Evolutionary conservation across 2,113 vertebrate genomes (phyloP), one percentile per base, ranked within the genome.

Genomic region (Ameiurus melas): DNA sequence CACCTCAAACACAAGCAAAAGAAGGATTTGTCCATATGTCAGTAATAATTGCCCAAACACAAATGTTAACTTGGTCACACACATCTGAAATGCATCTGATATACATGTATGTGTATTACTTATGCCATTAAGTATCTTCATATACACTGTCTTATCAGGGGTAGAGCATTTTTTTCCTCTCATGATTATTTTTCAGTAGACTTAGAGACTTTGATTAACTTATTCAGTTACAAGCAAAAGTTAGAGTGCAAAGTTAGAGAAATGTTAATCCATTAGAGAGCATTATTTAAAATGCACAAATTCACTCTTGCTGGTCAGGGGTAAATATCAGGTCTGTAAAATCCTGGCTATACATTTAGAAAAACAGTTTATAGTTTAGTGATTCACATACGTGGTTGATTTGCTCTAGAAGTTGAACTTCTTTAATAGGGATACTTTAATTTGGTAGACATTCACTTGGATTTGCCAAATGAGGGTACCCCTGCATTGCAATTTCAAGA

Each of bases 11-110:
- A 25, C 62, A 73, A 87, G 39, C 79, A 73, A 90, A 58, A 66
- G n/a, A 64, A 88, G 71, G 83, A 83, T 89, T 75, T 90, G 91
- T 91, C 93, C 89, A 91, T 92, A 85, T 81, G 86, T 88, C 75
- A 79, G 89, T 86, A 90, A 90, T 91, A 91, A 90, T 78, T 86
- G 90, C 84, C 89, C 66, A 90, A 85, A 90, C 79, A 88, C 58
- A 22, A 82, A 36, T 27, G 8, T 62, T 83, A 62, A 39, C 19
- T 82, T 13, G 13, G 39, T 78, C 8, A 43, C 13, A 43, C 22
- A 43, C 8, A 55, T 33, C 43, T 39, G 60, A 87, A 70, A 62
- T 81, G 47, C 30, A 87, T 58, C 71, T 75, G 78, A 83, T 85
- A 79, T 51, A 20, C 33, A 64, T 53, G 43, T 62, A 36, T 4